Evolutionary conservation across 2,888 invertebrate species (phyloP).

Genomic region (Cheilosia variabilis): DNA sequence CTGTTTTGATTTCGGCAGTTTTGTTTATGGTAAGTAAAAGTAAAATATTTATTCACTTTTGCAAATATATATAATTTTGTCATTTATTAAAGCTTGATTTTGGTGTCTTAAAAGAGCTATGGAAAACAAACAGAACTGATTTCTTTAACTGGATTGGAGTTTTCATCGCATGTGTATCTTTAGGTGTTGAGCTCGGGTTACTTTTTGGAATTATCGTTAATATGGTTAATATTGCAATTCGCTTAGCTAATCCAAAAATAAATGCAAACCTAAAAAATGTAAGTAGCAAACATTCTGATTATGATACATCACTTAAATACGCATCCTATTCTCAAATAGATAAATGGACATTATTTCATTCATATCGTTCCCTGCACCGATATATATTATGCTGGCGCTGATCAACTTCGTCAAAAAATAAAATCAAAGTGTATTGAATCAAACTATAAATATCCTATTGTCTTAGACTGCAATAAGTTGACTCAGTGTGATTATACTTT

Average conservation of each 20-base stretch:
- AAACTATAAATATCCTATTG: conserved; percentile 84
- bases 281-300: conserved; percentile 19
- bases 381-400: conserved; percentile 89
- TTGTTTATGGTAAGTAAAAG: conserved; percentile 88
- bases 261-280: conserved; percentile 79
- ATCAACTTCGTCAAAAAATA: conserved; percentile 86
- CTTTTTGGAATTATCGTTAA: conserved; percentile 88
- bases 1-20: conserved; percentile 95
- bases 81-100: conserved; percentile 85
- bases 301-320: conserved; percentile 1
- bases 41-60: too few relatives aligned
- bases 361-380: conserved; percentile 87
- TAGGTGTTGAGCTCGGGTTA: conserved; percentile 92
- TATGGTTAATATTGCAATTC: conserved; percentile 87
- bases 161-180: conserved; percentile 87
- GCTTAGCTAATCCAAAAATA: conserved; percentile 87
- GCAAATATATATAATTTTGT: not conserved
- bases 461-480: conserved; percentile 88
- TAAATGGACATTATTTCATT: conserved; percentile 85
- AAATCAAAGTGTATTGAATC: conserved; percentile 84
- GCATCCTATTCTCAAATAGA: conserved; percentile 80
- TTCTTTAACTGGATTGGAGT: conserved; percentile 88
- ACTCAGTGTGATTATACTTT: conserved; percentile 88
- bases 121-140: conserved; percentile 86
- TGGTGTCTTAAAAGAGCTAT: conserved; percentile 84